These are phyloP conservation scores for Corythornis cristatus DNA, from an alignment of 2,113 vertebrate species.

Conservation along the genomic window DNA sequence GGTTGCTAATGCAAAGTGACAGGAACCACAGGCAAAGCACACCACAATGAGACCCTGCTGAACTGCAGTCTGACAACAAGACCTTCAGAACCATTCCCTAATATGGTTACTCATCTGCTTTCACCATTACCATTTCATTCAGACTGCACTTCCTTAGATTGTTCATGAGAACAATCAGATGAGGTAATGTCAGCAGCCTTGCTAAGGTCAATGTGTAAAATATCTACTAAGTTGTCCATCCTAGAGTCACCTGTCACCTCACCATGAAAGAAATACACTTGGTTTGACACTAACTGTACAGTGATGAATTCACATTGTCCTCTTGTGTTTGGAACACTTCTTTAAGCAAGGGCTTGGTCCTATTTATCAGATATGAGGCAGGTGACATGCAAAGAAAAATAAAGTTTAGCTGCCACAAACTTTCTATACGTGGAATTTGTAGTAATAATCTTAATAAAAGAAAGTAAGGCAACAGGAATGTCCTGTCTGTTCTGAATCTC, in stretches of 20 bases:
- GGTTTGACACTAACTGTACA: background rate
- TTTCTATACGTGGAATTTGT: background rate
- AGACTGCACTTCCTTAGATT: background rate
- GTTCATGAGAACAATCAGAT: background rate
- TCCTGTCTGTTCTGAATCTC: background rate
- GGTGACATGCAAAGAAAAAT: background rate
- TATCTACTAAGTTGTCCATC: background rate
- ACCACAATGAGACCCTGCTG: background rate
- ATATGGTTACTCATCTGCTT: background rate
- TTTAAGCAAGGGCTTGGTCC: background rate
- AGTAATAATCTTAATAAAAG: background rate
- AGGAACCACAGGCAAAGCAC: background rate
- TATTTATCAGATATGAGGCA: background rate
- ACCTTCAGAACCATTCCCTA: background rate
- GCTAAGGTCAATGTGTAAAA: background rate
- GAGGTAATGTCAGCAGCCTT: background rate
- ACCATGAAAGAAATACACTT: fast-evolving
- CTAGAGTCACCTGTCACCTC: background rate
- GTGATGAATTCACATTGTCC: background rate
- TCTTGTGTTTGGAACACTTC: background rate
- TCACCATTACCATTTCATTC: background rate
- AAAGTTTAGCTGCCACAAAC: background rate
- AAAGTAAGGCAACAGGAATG: background rate
- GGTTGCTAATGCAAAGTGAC: background rate
- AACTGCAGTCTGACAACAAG: fast-evolving